These are phyloP conservation scores for Drosophila algonquin DNA, from an alignment of 2,888 invertebrate species.

Conservation along the genomic window DNA sequence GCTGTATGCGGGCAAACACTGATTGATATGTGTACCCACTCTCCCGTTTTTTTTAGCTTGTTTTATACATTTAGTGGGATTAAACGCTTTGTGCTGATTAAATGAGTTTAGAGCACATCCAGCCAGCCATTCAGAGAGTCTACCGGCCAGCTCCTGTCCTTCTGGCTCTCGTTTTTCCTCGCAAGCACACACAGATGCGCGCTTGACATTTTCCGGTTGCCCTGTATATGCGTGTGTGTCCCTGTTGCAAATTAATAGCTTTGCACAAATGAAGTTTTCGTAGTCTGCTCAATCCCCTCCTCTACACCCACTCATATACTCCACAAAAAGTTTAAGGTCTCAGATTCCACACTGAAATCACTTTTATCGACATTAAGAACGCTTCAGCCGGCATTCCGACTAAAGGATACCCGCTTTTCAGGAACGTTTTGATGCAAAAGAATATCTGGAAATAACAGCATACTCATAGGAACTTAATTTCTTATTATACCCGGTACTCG, in stretches of 20 bases:
- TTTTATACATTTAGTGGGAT: slow-evolving; percentile 60
- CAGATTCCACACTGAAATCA: neutral
- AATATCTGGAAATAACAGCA: too few species aligned
- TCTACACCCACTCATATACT: neutral
- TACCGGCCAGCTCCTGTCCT: slow-evolving; percentile 30
- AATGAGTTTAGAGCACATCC: slow-evolving; percentile 64
- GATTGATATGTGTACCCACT: slow-evolving; percentile 52
- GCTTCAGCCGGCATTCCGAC: too few species aligned
- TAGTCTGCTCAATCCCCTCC: slow-evolving; percentile 19
- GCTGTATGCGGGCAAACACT: slow-evolving; percentile 6
- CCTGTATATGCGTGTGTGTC: slow-evolving; percentile 5
- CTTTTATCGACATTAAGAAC: neutral
- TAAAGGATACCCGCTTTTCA: neutral
- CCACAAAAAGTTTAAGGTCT: neutral
- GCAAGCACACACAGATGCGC: slow-evolving; percentile 5
- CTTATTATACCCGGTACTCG: too few species aligned
- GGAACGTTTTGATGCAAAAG: too few species aligned
- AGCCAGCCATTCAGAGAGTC: slow-evolving; percentile 1
- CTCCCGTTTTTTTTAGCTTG: slow-evolving; percentile 22
- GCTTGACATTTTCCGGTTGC: slow-evolving; percentile 57
- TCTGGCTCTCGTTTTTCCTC: neutral
- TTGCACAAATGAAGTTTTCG: slow-evolving; percentile 54
- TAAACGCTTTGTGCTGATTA: slow-evolving; percentile 75
- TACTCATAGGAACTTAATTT: neutral
- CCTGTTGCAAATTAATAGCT: slow-evolving; percentile 59